Evolutionary conservation across 2,888 invertebrate species (phyloP), one percentile per base, ranked within the genome.

Genomic region (Eristalis tenax): DNA sequence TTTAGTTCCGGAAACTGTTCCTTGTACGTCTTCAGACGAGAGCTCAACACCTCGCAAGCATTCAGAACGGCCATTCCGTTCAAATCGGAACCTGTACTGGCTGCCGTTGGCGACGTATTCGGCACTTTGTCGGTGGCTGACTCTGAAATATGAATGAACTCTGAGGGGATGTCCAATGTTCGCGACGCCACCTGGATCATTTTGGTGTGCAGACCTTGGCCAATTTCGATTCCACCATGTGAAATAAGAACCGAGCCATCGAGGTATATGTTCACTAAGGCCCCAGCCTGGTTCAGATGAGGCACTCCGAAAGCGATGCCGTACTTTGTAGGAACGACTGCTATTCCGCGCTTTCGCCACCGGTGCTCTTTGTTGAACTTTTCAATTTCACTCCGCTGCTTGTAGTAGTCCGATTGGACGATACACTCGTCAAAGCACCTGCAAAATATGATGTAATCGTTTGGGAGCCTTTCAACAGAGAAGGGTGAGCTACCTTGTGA

Each of bases 171-270:
- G 69, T 94, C 95, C 15, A 98, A 93, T 0, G 94, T 94, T 86
- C 96, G 94, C 63, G 97, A 96, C 4, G 97, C 97, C 13, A 98
- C 96, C 95, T 99, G 98, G 74, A 98, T 96, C 96, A 98, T 98
- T 94, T 99, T 99, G 0, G 98, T 99, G 91, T 98, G 97, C 4
- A 99, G 94, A 1, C 99, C 99, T 94, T 99, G 99, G 0, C 99
- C 99, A 96, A 99, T 99, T 94, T 99, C 99, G 10, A 97, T 96
- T n/a, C 98, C 99, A 40, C 98, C 98, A 91, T 98, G 98, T 0
- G 96, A 95, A 22, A 99, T 90, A 13, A 99, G 94, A 2, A 99
- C 97, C 0, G 98, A 97, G 1, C 98, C 98, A 92, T 97, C 97
- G 0, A 94, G 94, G 91, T 99, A 98, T n/a, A 98, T 94, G 59